phyloP scores from a whole-genome alignment of 2,888 invertebrate genomes.

The Chesias legatella region DNA sequence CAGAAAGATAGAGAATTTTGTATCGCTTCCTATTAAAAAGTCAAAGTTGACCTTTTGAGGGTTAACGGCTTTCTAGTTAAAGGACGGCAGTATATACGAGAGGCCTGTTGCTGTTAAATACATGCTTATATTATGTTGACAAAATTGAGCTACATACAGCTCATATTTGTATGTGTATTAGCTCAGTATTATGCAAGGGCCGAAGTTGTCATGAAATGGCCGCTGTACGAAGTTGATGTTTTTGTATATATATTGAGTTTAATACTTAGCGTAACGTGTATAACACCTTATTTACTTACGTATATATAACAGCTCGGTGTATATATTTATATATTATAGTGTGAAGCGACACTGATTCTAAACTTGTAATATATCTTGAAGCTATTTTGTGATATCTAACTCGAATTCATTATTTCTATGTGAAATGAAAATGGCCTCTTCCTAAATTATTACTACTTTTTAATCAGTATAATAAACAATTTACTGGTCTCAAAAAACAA shows the following conservation, averaged over 20 bases:
- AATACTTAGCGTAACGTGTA: conserved; percentile 68
- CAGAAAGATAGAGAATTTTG: too few relatives aligned
- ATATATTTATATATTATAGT: conserved; percentile 54
- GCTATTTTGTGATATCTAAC: conserved; percentile 72
- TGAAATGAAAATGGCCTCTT: conserved; percentile 40
- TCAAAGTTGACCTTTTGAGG: too few relatives aligned
- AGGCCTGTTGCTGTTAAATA: too few relatives aligned
- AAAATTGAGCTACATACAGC: too few relatives aligned
- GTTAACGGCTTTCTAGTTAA: too few relatives aligned
- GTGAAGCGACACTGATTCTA: conserved; percentile 76
- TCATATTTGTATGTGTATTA: too few relatives aligned
- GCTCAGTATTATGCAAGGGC: too few relatives aligned
- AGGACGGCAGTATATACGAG: too few relatives aligned
- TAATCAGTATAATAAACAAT: conserved; percentile 8
- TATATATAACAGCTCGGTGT: conserved; percentile 74
- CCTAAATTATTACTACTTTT: too few relatives aligned
- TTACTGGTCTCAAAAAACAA: conserved; percentile 1
- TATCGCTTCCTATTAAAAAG: too few relatives aligned
- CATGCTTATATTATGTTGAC: too few relatives aligned
- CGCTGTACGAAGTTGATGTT: conserved; percentile 24
- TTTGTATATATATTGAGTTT: conserved; percentile 68
- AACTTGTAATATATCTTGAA: conserved; percentile 70
- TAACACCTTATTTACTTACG: conserved; percentile 77
- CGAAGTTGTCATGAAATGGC: conserved; percentile 13
- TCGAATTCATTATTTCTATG: conserved; percentile 58